Evolutionary conservation across 64 coral and sea anemone species (phyloP), one percentile per base, ranked within the genome.

Genomic region (Astreopora myriophthalma): DNA sequence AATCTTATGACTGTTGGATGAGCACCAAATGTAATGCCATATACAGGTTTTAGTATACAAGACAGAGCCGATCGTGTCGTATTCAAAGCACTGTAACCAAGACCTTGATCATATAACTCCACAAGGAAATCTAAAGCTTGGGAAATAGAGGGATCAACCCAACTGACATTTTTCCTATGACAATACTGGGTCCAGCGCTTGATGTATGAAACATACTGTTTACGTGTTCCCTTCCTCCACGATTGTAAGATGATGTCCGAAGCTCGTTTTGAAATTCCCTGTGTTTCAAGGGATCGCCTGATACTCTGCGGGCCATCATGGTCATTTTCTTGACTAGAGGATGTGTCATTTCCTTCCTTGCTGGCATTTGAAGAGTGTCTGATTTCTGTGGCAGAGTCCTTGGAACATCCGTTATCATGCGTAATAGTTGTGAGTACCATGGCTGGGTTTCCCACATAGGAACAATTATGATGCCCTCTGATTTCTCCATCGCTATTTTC

Each of bases 141-240:
- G 32, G 69, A 20, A 22, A 93, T 62, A 93, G 82, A 28, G 66
- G 91, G 71, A 77, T 35, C 3, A 93, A 87, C 36, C 60, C 24
- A 78, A 76, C 78, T 36, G 66, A 87, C 60, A 40, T 93, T 16
- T 65, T 76, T 78, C 44, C 27, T 67, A 91, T 48, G 5, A 91
- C 89, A 82, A 44, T 49, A 91, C 29, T 42, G 25, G 1, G 13
- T 72, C 68, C 46, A 86, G 27, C 70, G 22, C n/a, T 35, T 75
- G 46, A 94, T 88, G 69, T 88, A 94, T 3, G 73, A 88, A 34
- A 11, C 28, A 49, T 94, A 94, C 46, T 81, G 85, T 84, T 94
- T 74, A 16, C 13, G 14, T 19, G 92, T 88, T n/a, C 75, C 40
- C 14, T 79, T 13, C 36, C 85, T 70, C 92, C 92, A 94, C 9